Evolutionary conservation across 2,113 vertebrate genomes (phyloP), one percentile per base, ranked within the genome.

Genomic region (Mirounga angustirostris): DNA sequence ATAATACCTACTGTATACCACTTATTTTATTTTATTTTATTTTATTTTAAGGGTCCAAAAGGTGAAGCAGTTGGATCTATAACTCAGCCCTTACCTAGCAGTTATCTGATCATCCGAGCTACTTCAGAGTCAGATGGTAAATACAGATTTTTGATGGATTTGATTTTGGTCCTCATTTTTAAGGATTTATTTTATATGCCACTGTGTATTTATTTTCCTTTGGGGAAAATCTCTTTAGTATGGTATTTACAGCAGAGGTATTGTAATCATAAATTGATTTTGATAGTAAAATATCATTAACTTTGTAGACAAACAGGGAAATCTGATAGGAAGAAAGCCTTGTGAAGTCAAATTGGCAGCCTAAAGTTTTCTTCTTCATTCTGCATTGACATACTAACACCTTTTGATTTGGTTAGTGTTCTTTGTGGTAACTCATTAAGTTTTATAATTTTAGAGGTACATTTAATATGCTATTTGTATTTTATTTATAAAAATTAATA

Each of bases 51-150:
- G 99, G 99, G 99, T 97, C 99, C 99, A 89, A 99, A 99, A 99
- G 99, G 99, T 54, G 99, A 99, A 99, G 99, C 99, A 21, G 99
- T 99, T 96, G 99, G 99, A 90, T 99, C 99, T 87, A 99, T 99
- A 98, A 99, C 99, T 73, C 99, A 99, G 98, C 99, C 99, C 0
- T 98, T 99, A 98, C 99, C 99, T 97, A 99, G 99, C 99, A 99
- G 99, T 98, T 99, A 99, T 74, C 99, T 99, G 98, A 99, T 99
- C 98, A 99, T 99, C 98, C 99, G 99, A 65, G 99, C 99, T 0
- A 99, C 99, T 98, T 99, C 99, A 8, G 99, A 99, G 98, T 99
- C 99, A 85, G 99, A 99, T 98, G 99, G 99, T 99, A 99, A 99
- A 97, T 98, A 93, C 3, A 46, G 12, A 69, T 96, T 96, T 87